These are phyloP conservation scores for Actinernus sp. DNA, from an alignment of 92 coral and sea anemone genomes.

Conservation along the genomic window DNA sequence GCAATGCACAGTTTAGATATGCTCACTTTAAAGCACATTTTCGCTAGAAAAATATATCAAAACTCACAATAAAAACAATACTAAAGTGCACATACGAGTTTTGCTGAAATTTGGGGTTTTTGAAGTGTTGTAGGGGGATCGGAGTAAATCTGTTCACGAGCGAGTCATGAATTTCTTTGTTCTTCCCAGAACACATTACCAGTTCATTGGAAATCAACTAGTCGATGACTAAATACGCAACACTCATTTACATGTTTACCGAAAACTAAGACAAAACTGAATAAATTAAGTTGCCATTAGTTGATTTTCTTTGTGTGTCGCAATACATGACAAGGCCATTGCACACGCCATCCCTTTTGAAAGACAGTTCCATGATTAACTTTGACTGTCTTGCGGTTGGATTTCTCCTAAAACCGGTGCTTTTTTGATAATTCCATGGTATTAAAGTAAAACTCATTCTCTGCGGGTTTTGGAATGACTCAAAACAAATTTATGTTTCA, in stretches of 20 bases:
- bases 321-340: constrained; percentile 38
- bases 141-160: not conserved
- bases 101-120: not conserved
- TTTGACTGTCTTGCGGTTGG: too few species aligned
- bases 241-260: constrained; percentile 74
- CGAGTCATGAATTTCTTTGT: constrained; percentile 31
- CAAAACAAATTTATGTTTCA: too few species aligned
- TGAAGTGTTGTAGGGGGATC: not conserved
- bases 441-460: too few species aligned
- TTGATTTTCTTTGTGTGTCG: constrained; percentile 42
- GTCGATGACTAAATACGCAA: constrained; percentile 35
- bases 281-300: constrained; percentile 65
- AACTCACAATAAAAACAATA: not conserved
- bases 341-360: too few species aligned
- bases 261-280: constrained; percentile 59
- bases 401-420: too few species aligned
- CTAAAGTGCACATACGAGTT: not conserved
- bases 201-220: constrained; percentile 31
- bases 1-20: not conserved
- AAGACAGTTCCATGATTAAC: too few species aligned
- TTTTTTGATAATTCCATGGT: too few species aligned
- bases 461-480: too few species aligned
- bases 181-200: constrained; percentile 12
- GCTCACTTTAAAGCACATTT: constrained; percentile 1
- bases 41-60: not conserved